Evolutionary conservation across 1,140 invertebrate species (phyloP), one percentile per base, ranked within the genome.

Genomic region (Sitophilus oryzae): DNA sequence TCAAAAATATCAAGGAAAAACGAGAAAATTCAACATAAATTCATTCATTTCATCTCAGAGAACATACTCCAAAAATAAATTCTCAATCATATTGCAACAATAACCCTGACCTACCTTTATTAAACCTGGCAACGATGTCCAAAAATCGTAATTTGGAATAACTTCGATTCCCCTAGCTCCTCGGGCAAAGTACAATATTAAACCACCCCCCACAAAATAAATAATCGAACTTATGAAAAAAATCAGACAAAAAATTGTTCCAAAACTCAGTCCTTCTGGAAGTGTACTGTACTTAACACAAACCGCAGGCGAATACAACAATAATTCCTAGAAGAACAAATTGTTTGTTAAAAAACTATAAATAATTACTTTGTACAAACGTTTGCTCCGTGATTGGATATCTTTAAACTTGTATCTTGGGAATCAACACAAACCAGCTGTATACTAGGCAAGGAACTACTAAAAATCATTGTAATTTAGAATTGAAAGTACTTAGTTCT

Each of bases 61-160:
- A n/a, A n/a, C n/a, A n/a, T n/a, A n/a, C n/a, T n/a, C n/a, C n/a
- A n/a, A n/a, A 15, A 18, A n/a, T 4, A 10, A 11, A 22, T 18
- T 34, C 34, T 30, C 20, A 3, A 36, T 14, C 6, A 36, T 15
- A 20, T 37, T 9, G 0, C 11, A 30, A 40, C 22, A 19, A 20
- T 51, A 43, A 30, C 16, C 34, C 23, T 49, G 20, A 54, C 34
- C 66, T 69, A 79, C 79, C 66, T 70, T 77, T n/a, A 79, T 71
- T 59, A 79, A 70, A 62, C 70, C 69, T 15, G 78, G 78, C 34
- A 79, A 60, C 46, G 76, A 75, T 22, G 63, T 68, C 79, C 79
- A 80, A 64, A 80, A 80, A 52, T 68, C 73, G 44, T 77, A 61
- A 65, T 80, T 79, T 1, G 79, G 79, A 57, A 80, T 73, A 22